A percentile compares a stretch with the other conserved stretches of the same genome.
Evolutionary conservation across 2,113 vertebrate genomes (phyloP).

Genomic region (Excalfactoria chinensis): DNA sequence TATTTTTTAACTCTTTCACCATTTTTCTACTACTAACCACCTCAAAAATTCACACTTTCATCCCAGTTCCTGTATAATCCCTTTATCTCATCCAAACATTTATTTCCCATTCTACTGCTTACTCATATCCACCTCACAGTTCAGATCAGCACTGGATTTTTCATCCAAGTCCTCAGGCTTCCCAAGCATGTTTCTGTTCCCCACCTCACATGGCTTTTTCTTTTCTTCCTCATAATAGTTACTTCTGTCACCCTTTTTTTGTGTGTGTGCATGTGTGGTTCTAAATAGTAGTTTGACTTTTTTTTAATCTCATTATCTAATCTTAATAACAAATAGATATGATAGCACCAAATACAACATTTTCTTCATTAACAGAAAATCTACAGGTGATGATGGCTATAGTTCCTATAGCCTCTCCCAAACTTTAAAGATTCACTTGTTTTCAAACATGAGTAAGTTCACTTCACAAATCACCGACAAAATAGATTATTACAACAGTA

Average conservation of each 20-base stretch:
- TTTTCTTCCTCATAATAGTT: neutral
- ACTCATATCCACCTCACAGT: no score
- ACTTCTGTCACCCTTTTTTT: neutral
- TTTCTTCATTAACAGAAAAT: neutral
- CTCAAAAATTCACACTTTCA: neutral
- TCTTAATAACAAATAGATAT: neutral
- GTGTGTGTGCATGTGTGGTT: neutral
- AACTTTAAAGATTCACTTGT: neutral
- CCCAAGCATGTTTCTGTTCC: neutral
- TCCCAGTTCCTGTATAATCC: neutral
- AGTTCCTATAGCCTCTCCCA: neutral
- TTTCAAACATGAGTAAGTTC: neutral
- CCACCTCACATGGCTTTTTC: neutral
- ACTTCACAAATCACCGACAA: neutral
- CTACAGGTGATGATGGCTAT: neutral
- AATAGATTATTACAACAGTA: neutral
- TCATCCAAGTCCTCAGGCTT: no score
- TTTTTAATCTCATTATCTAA: neutral
- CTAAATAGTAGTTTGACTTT: neutral
- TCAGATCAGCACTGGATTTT: neutral
- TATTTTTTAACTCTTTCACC: neutral
- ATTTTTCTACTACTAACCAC: neutral
- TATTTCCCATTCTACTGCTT: neutral
- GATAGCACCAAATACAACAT: neutral
- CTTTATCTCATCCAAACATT: neutral